phyloP scores from a whole-genome alignment of 2,113 vertebrate species.

The Gymnobelideus leadbeateri region DNA sequence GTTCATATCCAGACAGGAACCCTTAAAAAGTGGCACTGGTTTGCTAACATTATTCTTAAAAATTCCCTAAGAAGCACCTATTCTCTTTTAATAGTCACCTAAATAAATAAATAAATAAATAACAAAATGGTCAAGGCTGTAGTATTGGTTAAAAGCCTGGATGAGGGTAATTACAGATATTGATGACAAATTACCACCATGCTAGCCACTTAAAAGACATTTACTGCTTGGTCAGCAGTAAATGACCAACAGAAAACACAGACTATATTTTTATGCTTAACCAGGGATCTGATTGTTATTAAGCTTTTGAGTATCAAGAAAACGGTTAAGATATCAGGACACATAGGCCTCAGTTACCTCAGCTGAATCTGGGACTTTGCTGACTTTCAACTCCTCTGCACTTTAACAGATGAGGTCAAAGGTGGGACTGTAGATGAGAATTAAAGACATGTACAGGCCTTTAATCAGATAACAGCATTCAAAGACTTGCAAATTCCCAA shows the following conservation, averaged over 20 bases:
- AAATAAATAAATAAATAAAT: no score
- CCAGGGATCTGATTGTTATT: not conserved
- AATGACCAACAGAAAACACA: constrained; percentile 15
- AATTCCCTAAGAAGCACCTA: constrained; percentile 51
- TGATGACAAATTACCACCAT: constrained; percentile 67
- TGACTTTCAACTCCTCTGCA: constrained; percentile 79
- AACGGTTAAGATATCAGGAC: constrained; percentile 62
- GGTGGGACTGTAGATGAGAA: constrained; percentile 82
- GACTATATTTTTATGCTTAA: constrained; percentile 13
- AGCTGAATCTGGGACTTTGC: constrained; percentile 79
- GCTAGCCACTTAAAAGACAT: constrained; percentile 41
- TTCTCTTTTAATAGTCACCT: constrained; percentile 33
- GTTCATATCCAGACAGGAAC: not conserved
- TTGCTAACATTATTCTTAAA: constrained; percentile 47
- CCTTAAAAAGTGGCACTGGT: not conserved
- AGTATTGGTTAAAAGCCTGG: constrained; percentile 70
- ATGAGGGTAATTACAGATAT: constrained; percentile 71
- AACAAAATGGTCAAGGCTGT: constrained; percentile 60
- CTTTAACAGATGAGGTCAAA: constrained; percentile 82
- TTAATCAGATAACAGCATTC: constrained; percentile 86
- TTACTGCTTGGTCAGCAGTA: constrained; percentile 54
- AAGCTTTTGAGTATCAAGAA: constrained; percentile 29
- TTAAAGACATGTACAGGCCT: constrained; percentile 83
- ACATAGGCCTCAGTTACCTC: constrained; percentile 66
- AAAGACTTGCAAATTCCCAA: constrained; percentile 86